Evolutionary conservation across 1,140 invertebrate species (phyloP).

Genomic region (Lepidurus apus): DNA sequence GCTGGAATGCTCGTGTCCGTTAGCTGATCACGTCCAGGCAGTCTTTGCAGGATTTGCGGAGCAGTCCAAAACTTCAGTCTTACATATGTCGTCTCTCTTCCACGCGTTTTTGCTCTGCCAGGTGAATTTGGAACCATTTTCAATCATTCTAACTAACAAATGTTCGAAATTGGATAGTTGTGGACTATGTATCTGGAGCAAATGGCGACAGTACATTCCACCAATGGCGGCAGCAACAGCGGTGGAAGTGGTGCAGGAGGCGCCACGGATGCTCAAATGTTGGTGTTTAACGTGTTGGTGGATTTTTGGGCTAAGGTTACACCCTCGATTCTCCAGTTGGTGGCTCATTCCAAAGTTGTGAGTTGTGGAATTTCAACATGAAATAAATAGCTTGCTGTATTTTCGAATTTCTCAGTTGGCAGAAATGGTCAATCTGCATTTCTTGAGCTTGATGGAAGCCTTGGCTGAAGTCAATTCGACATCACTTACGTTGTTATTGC

Average conservation of each 20-base stretch:
- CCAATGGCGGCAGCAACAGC: slow-evolving; percentile 41
- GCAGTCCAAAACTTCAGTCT: slow-evolving; percentile 79
- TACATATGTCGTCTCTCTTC: slow-evolving; percentile 82
- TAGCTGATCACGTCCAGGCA: slow-evolving; percentile 92
- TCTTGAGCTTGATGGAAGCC: slow-evolving; percentile 90
- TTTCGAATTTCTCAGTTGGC: slow-evolving; percentile 62
- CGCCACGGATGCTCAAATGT: slow-evolving; percentile 61
- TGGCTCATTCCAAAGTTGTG: slow-evolving; percentile 88
- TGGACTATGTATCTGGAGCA: slow-evolving; percentile 99
- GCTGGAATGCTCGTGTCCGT: slow-evolving; percentile 88
- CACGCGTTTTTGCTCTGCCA: slow-evolving; percentile 63
- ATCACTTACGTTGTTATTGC: slow-evolving; percentile 76
- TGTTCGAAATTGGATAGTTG: slow-evolving; percentile 53
- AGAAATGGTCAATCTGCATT: slow-evolving; percentile 96
- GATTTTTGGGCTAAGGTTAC: slow-evolving; percentile 99
- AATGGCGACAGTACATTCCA: slow-evolving; percentile 59
- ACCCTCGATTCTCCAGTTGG: slow-evolving; percentile 85
- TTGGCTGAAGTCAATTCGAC: slow-evolving; percentile 92
- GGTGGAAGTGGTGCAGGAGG: slow-evolving; percentile 37
- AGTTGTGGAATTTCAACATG: slow-evolving; percentile 42
- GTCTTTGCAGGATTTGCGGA: slow-evolving; percentile 94
- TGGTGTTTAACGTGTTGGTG: slow-evolving; percentile 76
- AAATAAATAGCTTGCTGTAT: slow-evolving; percentile 6
- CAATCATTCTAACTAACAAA: neutral
- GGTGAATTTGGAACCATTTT: slow-evolving; percentile 42